These are phyloP conservation scores for Heliconius hewitsoni DNA, from an alignment of 1,140 invertebrate species.

Conservation along the genomic window DNA sequence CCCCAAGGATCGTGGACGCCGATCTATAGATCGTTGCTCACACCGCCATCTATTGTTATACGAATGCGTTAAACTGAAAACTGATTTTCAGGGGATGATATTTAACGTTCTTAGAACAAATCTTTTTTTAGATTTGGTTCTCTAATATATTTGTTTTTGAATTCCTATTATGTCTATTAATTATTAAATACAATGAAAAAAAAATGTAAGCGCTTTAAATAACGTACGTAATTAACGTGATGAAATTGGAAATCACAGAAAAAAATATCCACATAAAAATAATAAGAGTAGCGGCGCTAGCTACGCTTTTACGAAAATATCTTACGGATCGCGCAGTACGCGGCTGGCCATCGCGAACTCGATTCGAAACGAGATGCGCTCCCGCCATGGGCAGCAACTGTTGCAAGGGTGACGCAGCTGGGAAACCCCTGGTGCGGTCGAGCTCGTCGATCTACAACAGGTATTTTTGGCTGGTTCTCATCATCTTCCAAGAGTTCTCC, in stretches of 20 bases:
- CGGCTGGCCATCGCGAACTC: constrained; percentile 61
- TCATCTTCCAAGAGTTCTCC: constrained; percentile 56
- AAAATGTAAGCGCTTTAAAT: not conserved
- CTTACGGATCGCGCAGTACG: constrained; percentile 59
- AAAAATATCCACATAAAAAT: constrained; percentile 18
- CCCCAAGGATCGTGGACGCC: not conserved
- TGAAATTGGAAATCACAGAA: constrained; percentile 36
- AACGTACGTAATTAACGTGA: not conserved
- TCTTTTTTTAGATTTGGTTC: not conserved
- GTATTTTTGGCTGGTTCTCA: constrained; percentile 66
- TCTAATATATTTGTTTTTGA: not conserved
- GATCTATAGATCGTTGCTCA: not conserved
- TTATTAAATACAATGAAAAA: not conserved
- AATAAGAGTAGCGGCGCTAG: constrained; percentile 53
- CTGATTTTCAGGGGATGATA: constrained; percentile 14
- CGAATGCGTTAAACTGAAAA: constrained; percentile 1
- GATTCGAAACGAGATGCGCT: constrained; percentile 68
- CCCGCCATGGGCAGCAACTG: constrained; percentile 75
- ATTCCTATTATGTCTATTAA: not conserved
- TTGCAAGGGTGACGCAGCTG: constrained; percentile 74
- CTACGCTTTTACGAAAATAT: constrained; percentile 66
- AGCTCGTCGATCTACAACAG: constrained; percentile 72
- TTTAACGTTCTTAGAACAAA: not conserved
- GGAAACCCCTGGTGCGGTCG: constrained; percentile 62
- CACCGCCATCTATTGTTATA: constrained; percentile 28